Evolutionary conservation across 2,888 invertebrate genomes (phyloP).

Genomic region (Tinea pellionella): DNA sequence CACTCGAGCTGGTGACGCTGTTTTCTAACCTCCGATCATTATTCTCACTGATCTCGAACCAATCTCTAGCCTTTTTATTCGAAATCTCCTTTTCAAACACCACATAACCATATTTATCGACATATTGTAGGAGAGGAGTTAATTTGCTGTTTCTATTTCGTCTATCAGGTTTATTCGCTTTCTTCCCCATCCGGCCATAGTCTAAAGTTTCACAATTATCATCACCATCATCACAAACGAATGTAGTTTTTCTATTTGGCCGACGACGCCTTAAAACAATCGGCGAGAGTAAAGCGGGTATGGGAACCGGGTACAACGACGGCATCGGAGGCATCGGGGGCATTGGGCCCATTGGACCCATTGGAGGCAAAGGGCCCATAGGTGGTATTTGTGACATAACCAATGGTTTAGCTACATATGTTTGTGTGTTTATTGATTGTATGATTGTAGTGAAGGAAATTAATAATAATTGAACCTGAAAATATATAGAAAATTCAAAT

Average conservation of each 20-base stretch:
- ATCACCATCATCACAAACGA: neutral
- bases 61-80: slow-evolving; percentile 46
- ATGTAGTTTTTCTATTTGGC: neutral
- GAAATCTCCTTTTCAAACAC: slow-evolving; percentile 53
- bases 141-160: slow-evolving; percentile 26
- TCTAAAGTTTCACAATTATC: neutral
- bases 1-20: too few species aligned
- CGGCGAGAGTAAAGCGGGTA: neutral
- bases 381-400: neutral
- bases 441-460: too few species aligned
- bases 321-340: neutral
- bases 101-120: slow-evolving; percentile 55
- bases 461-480: too few species aligned
- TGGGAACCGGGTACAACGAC: neutral
- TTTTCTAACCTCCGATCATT: too few species aligned
- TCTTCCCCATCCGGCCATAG: neutral
- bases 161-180: slow-evolving; percentile 8
- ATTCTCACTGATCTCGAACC: slow-evolving; percentile 33
- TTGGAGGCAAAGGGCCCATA: neutral
- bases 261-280: neutral
- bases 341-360: neutral
- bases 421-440: neutral
- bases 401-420: neutral
- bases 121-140: slow-evolving; percentile 52
- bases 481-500: too few species aligned